Evolutionary conservation across 2,888 invertebrate genomes (phyloP).

Genomic region (Platypus cylindrus): DNA sequence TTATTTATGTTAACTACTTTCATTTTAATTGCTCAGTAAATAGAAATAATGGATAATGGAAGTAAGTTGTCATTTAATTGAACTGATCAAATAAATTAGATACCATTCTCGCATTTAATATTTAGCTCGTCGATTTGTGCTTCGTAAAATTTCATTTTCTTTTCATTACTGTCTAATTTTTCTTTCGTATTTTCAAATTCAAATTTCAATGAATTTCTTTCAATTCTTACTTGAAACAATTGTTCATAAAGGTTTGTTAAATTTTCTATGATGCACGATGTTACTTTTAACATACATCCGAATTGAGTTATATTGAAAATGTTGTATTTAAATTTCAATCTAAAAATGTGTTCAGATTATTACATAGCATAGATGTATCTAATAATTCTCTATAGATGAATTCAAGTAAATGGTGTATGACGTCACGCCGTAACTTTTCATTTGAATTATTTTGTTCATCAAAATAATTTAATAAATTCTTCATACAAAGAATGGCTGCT

Average conservation of each 20-base stretch:
- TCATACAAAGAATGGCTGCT: slow-evolving; percentile 19
- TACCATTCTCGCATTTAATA: slow-evolving; percentile 16
- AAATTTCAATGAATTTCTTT: slow-evolving; percentile 10
- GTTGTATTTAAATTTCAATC: slow-evolving; percentile 11
- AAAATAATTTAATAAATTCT: slow-evolving; percentile 13
- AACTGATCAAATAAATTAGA: too few species aligned
- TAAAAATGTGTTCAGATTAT: slow-evolving; percentile 3
- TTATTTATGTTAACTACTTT: too few species aligned
- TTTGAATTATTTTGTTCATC: slow-evolving; percentile 1
- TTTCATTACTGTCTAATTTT: slow-evolving; percentile 6
- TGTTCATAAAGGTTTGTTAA: slow-evolving; percentile 14
- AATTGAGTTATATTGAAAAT: slow-evolving; percentile 20
- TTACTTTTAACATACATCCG: slow-evolving; percentile 20
- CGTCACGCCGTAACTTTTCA: background rate
- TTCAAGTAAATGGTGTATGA: too few species aligned
- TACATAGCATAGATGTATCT: background rate
- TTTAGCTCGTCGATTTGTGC: slow-evolving; percentile 13
- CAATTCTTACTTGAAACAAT: slow-evolving; percentile 10
- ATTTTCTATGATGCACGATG: slow-evolving; percentile 16
- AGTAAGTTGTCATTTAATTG: too few species aligned
- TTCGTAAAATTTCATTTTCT: slow-evolving; percentile 14
- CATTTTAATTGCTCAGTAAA: too few species aligned
- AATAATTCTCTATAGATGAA: too few species aligned
- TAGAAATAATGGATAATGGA: too few species aligned
- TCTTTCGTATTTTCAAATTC: slow-evolving; percentile 6